Percentiles rank a stretch among this genome's conserved stretches.
Conservation (phyloP, 2,888 invertebrate genomes). For the Cheilosia grossa region DNA sequence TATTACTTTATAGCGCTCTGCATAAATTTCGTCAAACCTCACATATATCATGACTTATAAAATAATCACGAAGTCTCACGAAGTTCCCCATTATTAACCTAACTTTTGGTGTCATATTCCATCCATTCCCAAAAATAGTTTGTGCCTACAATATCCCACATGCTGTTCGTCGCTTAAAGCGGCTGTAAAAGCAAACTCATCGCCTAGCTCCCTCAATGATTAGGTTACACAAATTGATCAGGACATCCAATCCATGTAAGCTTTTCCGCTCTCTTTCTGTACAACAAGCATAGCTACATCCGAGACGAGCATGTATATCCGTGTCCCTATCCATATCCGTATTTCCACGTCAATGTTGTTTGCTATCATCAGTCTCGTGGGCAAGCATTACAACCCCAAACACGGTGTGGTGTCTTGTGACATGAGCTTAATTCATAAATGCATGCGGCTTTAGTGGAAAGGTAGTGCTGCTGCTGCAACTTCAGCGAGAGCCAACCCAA, state of each 20-base stretch:
- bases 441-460: neutral
- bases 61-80: too few relatives aligned
- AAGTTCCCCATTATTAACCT: too few relatives aligned
- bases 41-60: too few relatives aligned
- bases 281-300: neutral
- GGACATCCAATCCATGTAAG: neutral
- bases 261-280: neutral
- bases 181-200: neutral
- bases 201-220: neutral
- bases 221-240: conserved; percentile 11
- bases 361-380: conserved; percentile 13
- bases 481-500: neutral
- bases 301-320: neutral
- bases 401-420: conserved; percentile 6
- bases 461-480: neutral
- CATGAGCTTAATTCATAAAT: conserved; percentile 24
- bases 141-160: too few relatives aligned
- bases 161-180: neutral
- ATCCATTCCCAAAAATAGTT: too few relatives aligned
- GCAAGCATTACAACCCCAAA: conserved; percentile 15
- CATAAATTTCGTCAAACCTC: too few relatives aligned
- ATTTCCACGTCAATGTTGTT: conserved; percentile 21
- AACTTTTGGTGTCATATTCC: too few relatives aligned
- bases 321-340: neutral
- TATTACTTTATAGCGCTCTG: too few relatives aligned